Evolutionary conservation across 2,888 invertebrate species (phyloP).

Genomic region (Agrilus cyanescens): DNA sequence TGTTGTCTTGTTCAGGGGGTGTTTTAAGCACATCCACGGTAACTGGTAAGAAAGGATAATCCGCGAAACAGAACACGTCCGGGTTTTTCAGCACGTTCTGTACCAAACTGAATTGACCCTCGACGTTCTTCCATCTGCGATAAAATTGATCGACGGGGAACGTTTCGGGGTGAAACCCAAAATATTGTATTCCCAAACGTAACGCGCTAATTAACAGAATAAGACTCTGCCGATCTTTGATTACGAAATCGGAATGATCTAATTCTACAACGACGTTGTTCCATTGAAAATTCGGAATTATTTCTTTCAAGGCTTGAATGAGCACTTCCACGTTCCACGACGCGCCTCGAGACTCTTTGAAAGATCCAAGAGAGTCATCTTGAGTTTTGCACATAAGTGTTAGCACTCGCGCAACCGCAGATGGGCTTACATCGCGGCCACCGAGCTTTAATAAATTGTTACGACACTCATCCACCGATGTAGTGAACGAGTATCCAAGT

Average conservation of each 20-base stretch:
- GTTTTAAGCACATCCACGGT: slow-evolving; percentile 83
- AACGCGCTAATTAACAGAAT: slow-evolving; percentile 73
- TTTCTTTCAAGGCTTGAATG: slow-evolving; percentile 81
- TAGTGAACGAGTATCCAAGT: slow-evolving; percentile 82
- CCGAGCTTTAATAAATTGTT: slow-evolving; percentile 72
- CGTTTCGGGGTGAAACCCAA: slow-evolving; percentile 54
- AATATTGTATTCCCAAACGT: slow-evolving; percentile 66
- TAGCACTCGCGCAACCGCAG: slow-evolving; percentile 74
- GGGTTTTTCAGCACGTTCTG: slow-evolving; percentile 78
- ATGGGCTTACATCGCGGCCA: slow-evolving; percentile 69
- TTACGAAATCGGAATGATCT: slow-evolving; percentile 80
- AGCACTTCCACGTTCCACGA: slow-evolving; percentile 93
- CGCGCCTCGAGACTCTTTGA: slow-evolving; percentile 33
- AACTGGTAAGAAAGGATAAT: slow-evolving; percentile 79
- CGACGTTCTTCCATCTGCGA: slow-evolving; percentile 84
- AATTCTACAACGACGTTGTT: slow-evolving; percentile 83
- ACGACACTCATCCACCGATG: slow-evolving; percentile 77
- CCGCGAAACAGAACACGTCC: slow-evolving; percentile 90
- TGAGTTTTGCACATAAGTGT: slow-evolving; percentile 79
- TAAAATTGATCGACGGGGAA: slow-evolving; percentile 87
- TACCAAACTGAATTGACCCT: slow-evolving; percentile 84
- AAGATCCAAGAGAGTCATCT: slow-evolving; percentile 52
- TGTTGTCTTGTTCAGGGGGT: slow-evolving; percentile 88
- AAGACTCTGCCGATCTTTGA: slow-evolving; percentile 79
- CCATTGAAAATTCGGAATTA: slow-evolving; percentile 81